These are phyloP conservation scores for Hippocampus kuda DNA, from an alignment of 2,797 vertebrate genomes.

Conservation along the genomic window DNA sequence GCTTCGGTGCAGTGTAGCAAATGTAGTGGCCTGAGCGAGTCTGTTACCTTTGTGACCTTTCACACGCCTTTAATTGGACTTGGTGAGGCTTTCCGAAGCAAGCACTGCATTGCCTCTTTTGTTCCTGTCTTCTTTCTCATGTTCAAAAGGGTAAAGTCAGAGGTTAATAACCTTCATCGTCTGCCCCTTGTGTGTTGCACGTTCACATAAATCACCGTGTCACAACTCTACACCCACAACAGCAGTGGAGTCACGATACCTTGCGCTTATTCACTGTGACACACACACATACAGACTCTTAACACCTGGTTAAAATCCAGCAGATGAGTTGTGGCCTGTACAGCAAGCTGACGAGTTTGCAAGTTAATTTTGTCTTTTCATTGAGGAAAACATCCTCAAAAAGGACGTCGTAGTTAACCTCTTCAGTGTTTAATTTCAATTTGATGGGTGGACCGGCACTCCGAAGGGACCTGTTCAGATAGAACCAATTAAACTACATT, in stretches of 20 bases:
- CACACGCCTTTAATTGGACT: neutral
- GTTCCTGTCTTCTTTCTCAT: neutral
- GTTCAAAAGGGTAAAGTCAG: neutral
- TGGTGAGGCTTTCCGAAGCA: neutral
- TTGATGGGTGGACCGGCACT: too few relatives aligned
- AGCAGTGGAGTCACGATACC: constrained; percentile 14
- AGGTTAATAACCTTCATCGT: neutral
- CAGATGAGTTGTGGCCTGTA: constrained; percentile 59
- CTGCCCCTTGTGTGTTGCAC: neutral
- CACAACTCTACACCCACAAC: constrained; percentile 35
- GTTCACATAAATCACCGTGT: constrained; percentile 2
- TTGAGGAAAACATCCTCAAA: constrained; percentile 16
- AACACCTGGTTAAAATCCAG: constrained; percentile 51
- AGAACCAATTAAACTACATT: too few relatives aligned
- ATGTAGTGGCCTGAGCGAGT: neutral
- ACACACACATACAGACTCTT: constrained; percentile 8
- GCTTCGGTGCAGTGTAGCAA: neutral
- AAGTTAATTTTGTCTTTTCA: constrained; percentile 18
- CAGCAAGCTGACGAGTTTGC: constrained; percentile 45
- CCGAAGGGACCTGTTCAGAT: too few relatives aligned
- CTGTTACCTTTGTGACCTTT: neutral
- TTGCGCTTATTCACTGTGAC: constrained; percentile 25
- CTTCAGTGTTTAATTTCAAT: neutral
- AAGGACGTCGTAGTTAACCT: neutral
- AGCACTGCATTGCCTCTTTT: neutral